Evolutionary conservation across 2,797 vertebrate genomes (phyloP).

Genomic region (Myiothlypis coronata): DNA sequence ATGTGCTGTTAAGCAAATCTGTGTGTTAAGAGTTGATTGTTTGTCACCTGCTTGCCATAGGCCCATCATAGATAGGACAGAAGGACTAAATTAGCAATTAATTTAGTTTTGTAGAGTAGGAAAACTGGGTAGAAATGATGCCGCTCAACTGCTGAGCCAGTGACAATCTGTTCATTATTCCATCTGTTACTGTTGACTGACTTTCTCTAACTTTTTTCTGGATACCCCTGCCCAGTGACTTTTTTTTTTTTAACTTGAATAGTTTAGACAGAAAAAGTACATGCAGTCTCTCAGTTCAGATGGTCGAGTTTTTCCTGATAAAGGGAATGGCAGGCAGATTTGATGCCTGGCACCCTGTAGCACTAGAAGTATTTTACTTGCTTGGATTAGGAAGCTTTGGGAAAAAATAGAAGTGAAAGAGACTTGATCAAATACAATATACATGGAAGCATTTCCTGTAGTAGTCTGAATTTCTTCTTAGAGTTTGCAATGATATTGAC

Average conservation of each 20-base stretch:
- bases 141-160: not conserved
- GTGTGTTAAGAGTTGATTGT: not conserved
- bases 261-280: not conserved
- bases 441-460: not conserved
- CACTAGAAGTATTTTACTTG: not conserved
- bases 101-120: not conserved
- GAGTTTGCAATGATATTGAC: not conserved
- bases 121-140: not conserved
- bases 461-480: not conserved
- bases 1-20: not conserved
- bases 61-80: not conserved
- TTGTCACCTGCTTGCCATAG: not conserved
- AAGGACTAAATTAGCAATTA: not conserved
- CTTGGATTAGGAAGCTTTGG: not conserved
- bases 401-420: not conserved
- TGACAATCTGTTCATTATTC: not conserved
- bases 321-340: not conserved
- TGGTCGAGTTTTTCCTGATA: not conserved
- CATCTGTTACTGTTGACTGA: not conserved
- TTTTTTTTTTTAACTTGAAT: not conserved
- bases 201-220: not conserved
- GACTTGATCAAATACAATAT: not conserved
- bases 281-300: not conserved
- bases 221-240: rapidly evolving
- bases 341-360: not conserved